phyloP scores from a whole-genome alignment of 2,113 vertebrate genomes.

The Laticauda laticaudata region DNA sequence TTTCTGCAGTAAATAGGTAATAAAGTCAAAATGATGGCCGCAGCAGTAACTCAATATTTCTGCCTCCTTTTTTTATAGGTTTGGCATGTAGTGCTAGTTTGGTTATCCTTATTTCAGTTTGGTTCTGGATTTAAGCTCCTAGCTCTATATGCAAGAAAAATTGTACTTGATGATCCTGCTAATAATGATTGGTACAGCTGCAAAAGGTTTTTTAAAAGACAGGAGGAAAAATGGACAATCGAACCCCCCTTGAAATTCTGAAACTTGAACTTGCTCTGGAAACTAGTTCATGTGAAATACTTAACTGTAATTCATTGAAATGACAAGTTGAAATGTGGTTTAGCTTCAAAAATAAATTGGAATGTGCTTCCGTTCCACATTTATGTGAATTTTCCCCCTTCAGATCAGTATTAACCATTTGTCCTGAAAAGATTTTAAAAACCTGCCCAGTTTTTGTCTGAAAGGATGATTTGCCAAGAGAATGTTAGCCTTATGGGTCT shows the following conservation, averaged over 20 bases:
- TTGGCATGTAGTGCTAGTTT: not conserved
- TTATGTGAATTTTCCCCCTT: not conserved
- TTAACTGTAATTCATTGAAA: not conserved
- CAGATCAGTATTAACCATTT: not conserved
- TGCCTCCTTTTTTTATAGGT: not conserved
- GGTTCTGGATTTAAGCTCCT: not conserved
- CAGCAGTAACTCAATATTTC: not conserved
- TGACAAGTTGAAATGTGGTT: not conserved
- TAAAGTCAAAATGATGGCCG: not conserved
- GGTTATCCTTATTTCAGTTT: not conserved
- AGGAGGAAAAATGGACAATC: not conserved
- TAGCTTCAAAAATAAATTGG: not conserved
- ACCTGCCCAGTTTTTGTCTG: not conserved
- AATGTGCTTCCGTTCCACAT: not conserved
- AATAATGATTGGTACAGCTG: not conserved
- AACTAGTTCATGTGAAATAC: not conserved
- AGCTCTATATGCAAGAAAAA: not conserved
- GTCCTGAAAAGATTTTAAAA: not conserved
- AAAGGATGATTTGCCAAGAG: not conserved
- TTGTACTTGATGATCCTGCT: not conserved
- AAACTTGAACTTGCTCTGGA: not conserved
- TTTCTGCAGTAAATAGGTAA: not conserved
- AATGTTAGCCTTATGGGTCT: not conserved
- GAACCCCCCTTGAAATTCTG: not conserved
- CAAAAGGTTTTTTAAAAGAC: not conserved